Evolutionary conservation across 2,888 invertebrate genomes (phyloP), one percentile per base, ranked within the genome.

Genomic region (Suillia variegata): DNA sequence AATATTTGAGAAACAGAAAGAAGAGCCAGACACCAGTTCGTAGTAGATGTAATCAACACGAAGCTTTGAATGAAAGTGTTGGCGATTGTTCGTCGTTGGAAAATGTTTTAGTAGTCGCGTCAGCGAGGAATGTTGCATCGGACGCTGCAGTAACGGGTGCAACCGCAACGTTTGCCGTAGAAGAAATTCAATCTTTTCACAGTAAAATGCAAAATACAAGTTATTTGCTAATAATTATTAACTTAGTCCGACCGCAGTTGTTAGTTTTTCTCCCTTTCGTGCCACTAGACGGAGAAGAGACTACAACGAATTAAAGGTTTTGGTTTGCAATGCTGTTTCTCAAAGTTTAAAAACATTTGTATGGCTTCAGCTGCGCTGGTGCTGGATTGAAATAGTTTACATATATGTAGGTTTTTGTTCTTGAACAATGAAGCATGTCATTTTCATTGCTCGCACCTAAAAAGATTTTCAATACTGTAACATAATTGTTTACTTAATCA

Each of bases 161-260:
- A 70, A 68, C 70, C 65, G 58, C 65, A 62, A 54, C n/a, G 21
- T 45, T 13, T 18, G 10, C 34, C 34, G 22, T 53, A 56, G 31
- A 26, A 59, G 74, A 70, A 76, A 75, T 70, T 73, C 71, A 76
- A 75, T 75, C 70, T 45, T 45, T 17, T 8, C 33, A 54, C 17
- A 70, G 53, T 49, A 62, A n/a, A 60, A 61, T 62, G 54, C 64
- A 64, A 65, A 52, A 60, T 61, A 57, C 33, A 54, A 33, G 59
- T 59, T 62, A 58, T 59, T 69, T 64, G 67, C 69, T 76, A 68
- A 68, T 76, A 74, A 77, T 13, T 38, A 38, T 77, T 73, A 74
- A 74, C 75, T 75, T 71, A 73, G 65, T 63, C 61, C 15, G 15
- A n/a, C 38, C 38, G 38, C 38, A 38, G 38, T n/a, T n/a, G 10